These are phyloP conservation scores for Iguana delicatissima DNA, from an alignment of 2,797 vertebrate genomes.

Conservation along the genomic window DNA sequence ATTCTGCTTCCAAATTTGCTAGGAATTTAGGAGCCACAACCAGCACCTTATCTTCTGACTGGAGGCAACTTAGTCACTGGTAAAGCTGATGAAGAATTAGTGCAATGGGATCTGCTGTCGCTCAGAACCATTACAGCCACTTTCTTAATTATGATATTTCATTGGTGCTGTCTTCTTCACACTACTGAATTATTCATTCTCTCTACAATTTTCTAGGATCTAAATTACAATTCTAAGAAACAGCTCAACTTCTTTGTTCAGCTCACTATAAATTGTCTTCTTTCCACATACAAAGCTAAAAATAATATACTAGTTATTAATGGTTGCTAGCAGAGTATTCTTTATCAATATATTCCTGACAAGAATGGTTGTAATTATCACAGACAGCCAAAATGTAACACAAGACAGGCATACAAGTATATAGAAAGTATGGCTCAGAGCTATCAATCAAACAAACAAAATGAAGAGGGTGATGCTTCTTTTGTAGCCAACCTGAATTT, in stretches of 20 bases:
- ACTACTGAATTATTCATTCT: neutral
- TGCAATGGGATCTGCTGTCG: neutral
- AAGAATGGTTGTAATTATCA: conserved; percentile 69
- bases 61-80: neutral
- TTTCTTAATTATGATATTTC: neutral
- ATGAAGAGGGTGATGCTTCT: neutral
- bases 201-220: conserved; percentile 17
- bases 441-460: conserved; percentile 32
- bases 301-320: conserved; percentile 71
- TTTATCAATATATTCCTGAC: conserved; percentile 64
- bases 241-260: conserved; percentile 64
- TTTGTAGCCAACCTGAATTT: conserved; percentile 18
- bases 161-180: neutral
- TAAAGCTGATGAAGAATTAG: neutral
- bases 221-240: conserved; percentile 68
- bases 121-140: neutral
- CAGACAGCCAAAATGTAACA: neutral
- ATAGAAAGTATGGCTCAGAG: conserved; percentile 46
- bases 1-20: neutral
- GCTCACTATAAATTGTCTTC: conserved; percentile 69
- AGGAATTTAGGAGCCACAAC: neutral
- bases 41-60: neutral
- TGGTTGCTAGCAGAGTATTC: conserved; percentile 73
- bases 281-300: conserved; percentile 80
- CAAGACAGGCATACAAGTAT: conserved; percentile 30